phyloP scores from a whole-genome alignment of 2,797 vertebrate genomes.

The Aselliscus stoliczkanus region DNA sequence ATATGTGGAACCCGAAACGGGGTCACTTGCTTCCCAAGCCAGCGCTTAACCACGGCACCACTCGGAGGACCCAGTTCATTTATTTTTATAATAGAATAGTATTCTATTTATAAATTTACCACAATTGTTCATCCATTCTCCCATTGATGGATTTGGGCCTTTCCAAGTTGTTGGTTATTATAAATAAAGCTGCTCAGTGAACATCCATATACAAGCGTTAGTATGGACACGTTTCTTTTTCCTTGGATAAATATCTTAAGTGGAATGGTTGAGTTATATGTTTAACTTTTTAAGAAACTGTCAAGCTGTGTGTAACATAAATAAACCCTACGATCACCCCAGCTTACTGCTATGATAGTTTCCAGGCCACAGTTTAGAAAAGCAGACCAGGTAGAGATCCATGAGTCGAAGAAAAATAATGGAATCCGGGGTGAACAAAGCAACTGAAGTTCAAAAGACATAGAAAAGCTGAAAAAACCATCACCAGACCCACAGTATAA shows the following conservation, averaged over 20 bases:
- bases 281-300: neutral
- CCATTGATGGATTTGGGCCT: neutral
- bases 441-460: neutral
- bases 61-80: too few relatives aligned
- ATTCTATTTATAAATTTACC: neutral
- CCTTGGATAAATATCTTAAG: neutral
- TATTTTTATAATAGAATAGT: neutral
- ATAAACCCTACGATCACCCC: neutral
- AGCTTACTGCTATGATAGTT: neutral
- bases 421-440: neutral
- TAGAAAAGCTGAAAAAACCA: neutral
- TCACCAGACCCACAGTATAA: neutral
- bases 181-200: neutral
- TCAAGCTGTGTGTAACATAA: neutral
- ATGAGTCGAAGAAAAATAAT: neutral
- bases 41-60: too few relatives aligned
- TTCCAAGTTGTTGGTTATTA: neutral
- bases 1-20: too few relatives aligned
- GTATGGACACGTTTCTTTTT: neutral
- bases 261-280: neutral
- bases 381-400: neutral
- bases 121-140: neutral
- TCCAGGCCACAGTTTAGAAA: neutral
- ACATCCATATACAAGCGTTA: neutral
- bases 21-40: too few relatives aligned